Base-by-base conservation (phyloP, 2,797 vertebrate species). In the Chaetophractus vellerosus region DNA sequence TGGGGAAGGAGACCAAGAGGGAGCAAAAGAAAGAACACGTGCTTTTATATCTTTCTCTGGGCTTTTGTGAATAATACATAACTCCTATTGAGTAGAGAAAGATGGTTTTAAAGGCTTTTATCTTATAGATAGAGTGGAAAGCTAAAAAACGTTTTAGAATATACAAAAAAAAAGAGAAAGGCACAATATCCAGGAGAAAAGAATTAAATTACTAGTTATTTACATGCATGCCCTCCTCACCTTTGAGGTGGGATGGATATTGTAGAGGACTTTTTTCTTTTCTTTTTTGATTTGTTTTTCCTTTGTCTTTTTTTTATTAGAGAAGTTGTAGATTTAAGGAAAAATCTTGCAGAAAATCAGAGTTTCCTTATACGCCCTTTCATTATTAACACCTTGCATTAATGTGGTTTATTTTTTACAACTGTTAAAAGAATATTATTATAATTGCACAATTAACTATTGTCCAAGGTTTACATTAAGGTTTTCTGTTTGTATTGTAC, bases 121-220 rank as follows among this genome's bases (percentile, higher is more conserved):
- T 88, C 63, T 94, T 72, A 72, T 4, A 79, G 24, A 72, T 4
- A 79, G 24, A 9, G 21, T n/a, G 0, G 36, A n/a, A 94, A 66
- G 66, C 41, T 94, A 94, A 85, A 85, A 75, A 57, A 64, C 8
- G 38, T 95, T 95, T 85, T 12, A 82, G 38, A 93, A 79, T 76
- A 26, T 87, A 75, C 45, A 64, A 96, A 92, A 71, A 85, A 52
- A 24, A 71, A 85, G 45, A 24, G 66, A 86, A 68, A 88, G 26
- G 10, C 82, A 81, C 41, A 88, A 28, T 38, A 76, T 69, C 78
- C 72, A 87, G 38, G 63, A 89, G n/a, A 74, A 78, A 93, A 61
- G 28, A 83, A 52, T 74, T 50, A 81, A 45, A 63, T 76, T 23
- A 52, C 10, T 38, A 64, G 5, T 50, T 72, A 55, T 84, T 82